Evolutionary conservation across 2,888 invertebrate species (phyloP), one percentile per base, ranked within the genome.

Genomic region (Acleris sparsana): DNA sequence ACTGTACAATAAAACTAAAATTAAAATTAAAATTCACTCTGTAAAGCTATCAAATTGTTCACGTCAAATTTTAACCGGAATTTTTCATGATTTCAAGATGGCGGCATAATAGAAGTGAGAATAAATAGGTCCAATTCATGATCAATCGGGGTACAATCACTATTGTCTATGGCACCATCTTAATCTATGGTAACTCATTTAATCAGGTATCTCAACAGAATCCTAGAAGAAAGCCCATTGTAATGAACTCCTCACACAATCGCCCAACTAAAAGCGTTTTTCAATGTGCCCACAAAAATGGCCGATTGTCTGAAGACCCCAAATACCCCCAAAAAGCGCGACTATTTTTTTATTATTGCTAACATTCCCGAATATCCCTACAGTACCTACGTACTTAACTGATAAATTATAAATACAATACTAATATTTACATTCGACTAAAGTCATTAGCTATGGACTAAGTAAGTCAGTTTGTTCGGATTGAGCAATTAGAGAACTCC

Each of bases 351-450:
- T 86, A 89, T 87, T 80, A 87, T 85, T 88, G 88, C 89, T 91
- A 90, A 89, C 89, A 89, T 85, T 83, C 88, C 89, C 85, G 78
- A 75, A 71, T 79, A 73, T 70, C 76, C 80, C 62, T 62, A 68
- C 75, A 82, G 80, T 84, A 85, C 80, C 73, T 74, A 69, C 71
- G 80, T 81, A 82, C 84, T 80, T 71, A 75, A 75, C 67, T 68
- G 72, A 72, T 70, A 72, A 80, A 72, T 75, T 76, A 88, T 89
- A 89, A 88, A 90, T 89, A 91, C 80, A 84, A 77, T 75, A 73
- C 90, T 91, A 90, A 82, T 91, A 92, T 92, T 86, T 92, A 92
- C 90, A 92, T 77, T 78, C 82, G 86, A 86, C 89, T 90, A 86
- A 85, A 88, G 86, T 89, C 87, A 85, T 80, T 83, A 83, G 80